Evolutionary conservation across 2,797 vertebrate genomes (phyloP).

Genomic region (Notamacropus eugenii): DNA sequence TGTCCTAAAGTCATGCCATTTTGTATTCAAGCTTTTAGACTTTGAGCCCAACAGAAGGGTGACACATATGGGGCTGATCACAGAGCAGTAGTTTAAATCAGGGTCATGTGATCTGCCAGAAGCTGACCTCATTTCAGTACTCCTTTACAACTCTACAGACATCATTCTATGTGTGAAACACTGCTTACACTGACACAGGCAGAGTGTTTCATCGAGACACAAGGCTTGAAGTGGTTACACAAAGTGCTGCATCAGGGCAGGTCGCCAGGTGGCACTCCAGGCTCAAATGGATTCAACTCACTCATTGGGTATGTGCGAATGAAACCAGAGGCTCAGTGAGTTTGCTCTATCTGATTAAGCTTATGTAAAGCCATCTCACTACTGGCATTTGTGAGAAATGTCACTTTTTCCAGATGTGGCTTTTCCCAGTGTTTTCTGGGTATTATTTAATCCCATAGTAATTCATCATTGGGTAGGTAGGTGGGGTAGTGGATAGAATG

Average conservation of each 20-base stretch:
- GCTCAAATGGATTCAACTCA: not conserved
- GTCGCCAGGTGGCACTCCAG: not conserved
- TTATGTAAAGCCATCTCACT: not conserved
- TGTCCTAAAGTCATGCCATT: conserved; percentile 71
- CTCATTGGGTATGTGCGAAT: not conserved
- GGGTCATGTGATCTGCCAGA: conserved; percentile 82
- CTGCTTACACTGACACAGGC: not conserved
- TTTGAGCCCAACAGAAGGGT: conserved; percentile 84
- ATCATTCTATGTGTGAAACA: conserved; percentile 34
- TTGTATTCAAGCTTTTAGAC: conserved; percentile 76
- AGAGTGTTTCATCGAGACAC: not conserved
- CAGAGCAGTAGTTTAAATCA: conserved; percentile 83
- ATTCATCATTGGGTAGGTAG: not conserved
- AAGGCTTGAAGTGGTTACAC: not conserved
- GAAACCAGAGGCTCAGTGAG: not conserved
- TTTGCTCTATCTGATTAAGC: not conserved
- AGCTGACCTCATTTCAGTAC: conserved; percentile 85
- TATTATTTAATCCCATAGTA: not conserved
- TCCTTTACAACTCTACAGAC: conserved; percentile 70
- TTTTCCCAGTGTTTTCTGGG: not conserved
- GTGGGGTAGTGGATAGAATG: not conserved
- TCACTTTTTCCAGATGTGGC: not conserved
- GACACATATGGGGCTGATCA: conserved; percentile 83
- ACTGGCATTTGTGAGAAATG: not conserved
- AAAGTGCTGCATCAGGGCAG: not conserved